A percentile compares a stretch with the other conserved stretches of the same genome.
These are phyloP conservation scores for Neuroscelio doddi DNA, from an alignment of 2,888 invertebrate genomes.

Conservation along the genomic window DNA sequence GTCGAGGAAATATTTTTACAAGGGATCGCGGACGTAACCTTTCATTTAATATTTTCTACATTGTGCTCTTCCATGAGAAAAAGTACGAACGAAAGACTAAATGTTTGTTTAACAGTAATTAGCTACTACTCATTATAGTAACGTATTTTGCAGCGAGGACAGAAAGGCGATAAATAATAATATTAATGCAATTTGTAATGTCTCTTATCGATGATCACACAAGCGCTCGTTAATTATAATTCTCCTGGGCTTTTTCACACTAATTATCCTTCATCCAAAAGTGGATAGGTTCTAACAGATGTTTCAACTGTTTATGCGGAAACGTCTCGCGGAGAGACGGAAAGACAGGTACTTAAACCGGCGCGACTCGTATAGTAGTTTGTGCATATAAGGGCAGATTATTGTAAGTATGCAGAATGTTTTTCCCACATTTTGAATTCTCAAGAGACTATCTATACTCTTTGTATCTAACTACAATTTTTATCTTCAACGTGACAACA, in stretches of 20 bases:
- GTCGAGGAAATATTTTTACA: too few relatives aligned
- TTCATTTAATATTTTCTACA: too few relatives aligned
- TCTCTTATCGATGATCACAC: background rate
- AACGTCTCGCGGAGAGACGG: background rate
- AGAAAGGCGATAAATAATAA: background rate
- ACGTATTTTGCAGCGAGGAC: too few relatives aligned
- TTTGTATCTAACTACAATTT: too few relatives aligned
- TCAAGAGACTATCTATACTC: background rate
- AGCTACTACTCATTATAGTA: too few relatives aligned
- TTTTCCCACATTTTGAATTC: constrained; percentile 2
- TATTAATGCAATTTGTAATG: background rate
- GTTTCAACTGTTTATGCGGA: background rate
- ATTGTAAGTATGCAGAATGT: background rate
- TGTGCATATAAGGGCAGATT: constrained; percentile 1
- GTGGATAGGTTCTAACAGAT: background rate
- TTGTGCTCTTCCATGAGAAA: too few relatives aligned
- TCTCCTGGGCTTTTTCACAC: background rate
- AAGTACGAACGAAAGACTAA: too few relatives aligned
- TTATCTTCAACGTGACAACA: too few relatives aligned
- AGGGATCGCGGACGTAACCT: too few relatives aligned
- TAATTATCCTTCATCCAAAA: constrained; percentile 1
- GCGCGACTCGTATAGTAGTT: background rate
- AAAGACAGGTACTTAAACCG: background rate
- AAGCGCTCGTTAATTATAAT: constrained; percentile 2
- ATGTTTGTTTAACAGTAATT: too few relatives aligned